Percentiles rank a stretch among this genome's conserved stretches.
Evolutionary conservation across 2,888 invertebrate species (phyloP).

Genomic region (Stenodera caucasica): DNA sequence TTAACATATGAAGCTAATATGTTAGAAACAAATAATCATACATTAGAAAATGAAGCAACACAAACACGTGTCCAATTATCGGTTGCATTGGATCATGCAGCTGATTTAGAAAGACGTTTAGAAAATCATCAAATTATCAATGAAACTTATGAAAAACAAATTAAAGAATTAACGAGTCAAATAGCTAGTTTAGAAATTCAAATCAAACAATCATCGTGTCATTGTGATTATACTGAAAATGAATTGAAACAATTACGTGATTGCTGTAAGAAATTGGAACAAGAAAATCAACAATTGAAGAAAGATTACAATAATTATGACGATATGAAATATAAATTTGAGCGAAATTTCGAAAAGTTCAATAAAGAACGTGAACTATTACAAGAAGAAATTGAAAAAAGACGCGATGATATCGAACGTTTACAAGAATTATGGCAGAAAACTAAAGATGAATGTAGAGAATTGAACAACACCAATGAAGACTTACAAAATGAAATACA

Average conservation of each 20-base stretch:
- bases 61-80: slow-evolving; percentile 64
- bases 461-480: slow-evolving; percentile 64
- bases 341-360: slow-evolving; percentile 57
- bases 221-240: slow-evolving; percentile 63
- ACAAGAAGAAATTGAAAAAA: slow-evolving; percentile 52
- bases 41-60: slow-evolving; percentile 74
- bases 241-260: slow-evolving; percentile 64
- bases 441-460: slow-evolving; percentile 64
- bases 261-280: slow-evolving; percentile 66
- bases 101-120: slow-evolving; percentile 67
- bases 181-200: slow-evolving; percentile 69
- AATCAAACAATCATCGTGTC: slow-evolving; percentile 62
- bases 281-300: slow-evolving; percentile 66
- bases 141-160: slow-evolving; percentile 62
- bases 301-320: slow-evolving; percentile 59
- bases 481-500: slow-evolving; percentile 67
- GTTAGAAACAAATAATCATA: slow-evolving; percentile 78
- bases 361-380: slow-evolving; percentile 55
- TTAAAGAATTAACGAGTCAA: slow-evolving; percentile 58
- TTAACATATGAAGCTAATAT: slow-evolving; percentile 76
- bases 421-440: slow-evolving; percentile 61
- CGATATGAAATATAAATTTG: slow-evolving; percentile 54
- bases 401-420: slow-evolving; percentile 59
- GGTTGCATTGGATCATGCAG: slow-evolving; percentile 63
- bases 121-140: slow-evolving; percentile 60